phyloP scores from a whole-genome alignment of 1,140 invertebrate genomes.

The Papilio glaucus region DNA sequence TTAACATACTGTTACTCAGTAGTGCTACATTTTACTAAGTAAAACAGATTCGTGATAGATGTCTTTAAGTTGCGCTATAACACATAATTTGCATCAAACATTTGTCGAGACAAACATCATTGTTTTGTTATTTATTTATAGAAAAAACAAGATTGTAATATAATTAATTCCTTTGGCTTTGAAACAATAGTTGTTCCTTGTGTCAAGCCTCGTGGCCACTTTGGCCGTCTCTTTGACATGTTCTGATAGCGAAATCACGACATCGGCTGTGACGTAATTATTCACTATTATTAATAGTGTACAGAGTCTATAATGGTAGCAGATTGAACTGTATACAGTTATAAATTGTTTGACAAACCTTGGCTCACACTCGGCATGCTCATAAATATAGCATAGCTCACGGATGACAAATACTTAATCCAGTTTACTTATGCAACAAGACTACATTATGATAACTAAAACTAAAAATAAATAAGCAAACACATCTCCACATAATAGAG shows the following conservation, averaged over 20 bases:
- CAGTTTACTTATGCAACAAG: neutral
- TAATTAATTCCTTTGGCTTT: neutral
- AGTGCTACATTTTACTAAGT: constrained; percentile 1
- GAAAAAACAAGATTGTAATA: neutral
- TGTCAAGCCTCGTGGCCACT: constrained; percentile 3
- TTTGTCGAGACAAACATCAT: constrained; percentile 16
- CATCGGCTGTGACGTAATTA: constrained; percentile 16
- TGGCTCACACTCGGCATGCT: neutral
- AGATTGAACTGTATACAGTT: constrained; percentile 21
- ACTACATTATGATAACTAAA: neutral
- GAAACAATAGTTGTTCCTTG: neutral
- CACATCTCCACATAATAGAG: too few relatives aligned
- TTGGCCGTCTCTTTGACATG: constrained; percentile 7
- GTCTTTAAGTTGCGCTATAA: neutral
- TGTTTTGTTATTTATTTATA: constrained; percentile 22
- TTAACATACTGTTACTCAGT: constrained; percentile 22
- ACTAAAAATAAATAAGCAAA: neutral
- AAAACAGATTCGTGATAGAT: constrained; percentile 14
- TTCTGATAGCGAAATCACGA: constrained; percentile 16
- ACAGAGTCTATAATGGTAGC: neutral
- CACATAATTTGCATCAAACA: constrained; percentile 8
- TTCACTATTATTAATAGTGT: constrained; percentile 5
- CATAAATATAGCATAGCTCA: neutral
- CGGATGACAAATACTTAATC: neutral
- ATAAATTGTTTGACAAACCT: neutral